phyloP scores from a whole-genome alignment of 2,888 invertebrate species.

The Colostygia pectinataria region DNA sequence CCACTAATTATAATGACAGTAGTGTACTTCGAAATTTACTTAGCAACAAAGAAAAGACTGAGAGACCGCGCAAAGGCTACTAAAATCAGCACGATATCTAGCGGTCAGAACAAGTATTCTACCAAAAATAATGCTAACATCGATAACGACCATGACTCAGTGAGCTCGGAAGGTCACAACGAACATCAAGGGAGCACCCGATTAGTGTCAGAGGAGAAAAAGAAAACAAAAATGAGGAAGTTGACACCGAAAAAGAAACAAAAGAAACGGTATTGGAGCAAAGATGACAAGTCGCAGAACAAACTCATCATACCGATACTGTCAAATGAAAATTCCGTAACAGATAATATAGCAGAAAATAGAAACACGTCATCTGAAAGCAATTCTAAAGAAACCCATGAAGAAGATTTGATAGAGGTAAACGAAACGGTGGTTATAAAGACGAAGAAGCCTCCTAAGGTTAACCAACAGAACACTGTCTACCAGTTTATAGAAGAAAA shows the following conservation, averaged over 20 bases:
- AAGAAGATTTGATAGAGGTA: conserved; percentile 63
- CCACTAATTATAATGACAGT: conserved; percentile 97
- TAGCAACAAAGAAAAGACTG: conserved; percentile 93
- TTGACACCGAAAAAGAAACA: conserved; percentile 76
- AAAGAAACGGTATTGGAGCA: conserved; percentile 81
- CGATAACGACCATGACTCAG: conserved; percentile 90
- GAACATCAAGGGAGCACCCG: conserved; percentile 80
- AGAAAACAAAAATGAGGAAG: conserved; percentile 62
- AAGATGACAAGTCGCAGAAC: conserved; percentile 73
- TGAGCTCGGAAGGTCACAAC: conserved; percentile 92
- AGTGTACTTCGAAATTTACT: conserved; percentile 97
- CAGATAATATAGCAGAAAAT: conserved; percentile 68
- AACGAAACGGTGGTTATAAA: conserved; percentile 55
- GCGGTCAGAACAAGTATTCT: conserved; percentile 65
- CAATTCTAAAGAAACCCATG: conserved; percentile 75
- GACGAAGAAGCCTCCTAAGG: conserved; percentile 54
- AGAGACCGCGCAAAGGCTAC: conserved; percentile 93
- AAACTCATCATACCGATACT: conserved; percentile 75
- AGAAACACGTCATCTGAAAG: conserved; percentile 75
- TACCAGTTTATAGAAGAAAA: conserved; percentile 95
- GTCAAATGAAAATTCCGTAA: conserved; percentile 74
- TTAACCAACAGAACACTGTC: conserved; percentile 83
- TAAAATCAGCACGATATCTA: conserved; percentile 87
- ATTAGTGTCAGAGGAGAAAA: conserved; percentile 63
- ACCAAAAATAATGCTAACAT: conserved; percentile 78